These are phyloP conservation scores for Lasioglossum albipes DNA, from an alignment of 1,140 invertebrate genomes.

Conservation along the genomic window DNA sequence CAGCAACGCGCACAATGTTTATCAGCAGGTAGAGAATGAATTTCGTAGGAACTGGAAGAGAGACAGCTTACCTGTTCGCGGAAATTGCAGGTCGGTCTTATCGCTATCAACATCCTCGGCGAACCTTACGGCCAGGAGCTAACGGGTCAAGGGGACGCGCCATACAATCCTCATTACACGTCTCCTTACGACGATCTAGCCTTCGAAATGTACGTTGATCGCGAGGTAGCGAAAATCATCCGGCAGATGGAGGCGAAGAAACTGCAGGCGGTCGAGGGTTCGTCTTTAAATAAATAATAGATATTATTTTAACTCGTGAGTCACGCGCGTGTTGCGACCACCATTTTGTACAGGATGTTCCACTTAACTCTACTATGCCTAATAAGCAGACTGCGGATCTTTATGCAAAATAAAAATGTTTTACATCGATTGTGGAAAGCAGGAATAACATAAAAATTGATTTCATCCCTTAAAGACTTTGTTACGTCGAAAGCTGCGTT, in stretches of 20 bases:
- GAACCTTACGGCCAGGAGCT: slow-evolving; percentile 77
- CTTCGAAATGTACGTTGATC: slow-evolving; percentile 98
- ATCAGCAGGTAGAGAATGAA: slow-evolving; percentile 87
- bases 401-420: too few relatives aligned
- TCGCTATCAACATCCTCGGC: slow-evolving; percentile 89
- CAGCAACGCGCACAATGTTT: slow-evolving; percentile 86
- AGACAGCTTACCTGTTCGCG: neutral
- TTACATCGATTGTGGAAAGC: too few relatives aligned
- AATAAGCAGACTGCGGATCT: too few relatives aligned
- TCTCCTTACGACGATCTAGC: slow-evolving; percentile 96
- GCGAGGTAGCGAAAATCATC: slow-evolving; percentile 94
- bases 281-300: neutral
- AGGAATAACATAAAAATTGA: too few relatives aligned
- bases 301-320: too few relatives aligned
- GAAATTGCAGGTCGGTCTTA: slow-evolving; percentile 83
- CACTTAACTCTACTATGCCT: too few relatives aligned
- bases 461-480: too few relatives aligned
- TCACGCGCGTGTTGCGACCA: too few relatives aligned
- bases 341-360: too few relatives aligned
- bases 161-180: slow-evolving; percentile 83
- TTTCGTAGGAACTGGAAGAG: neutral
- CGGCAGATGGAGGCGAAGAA: slow-evolving; percentile 93
- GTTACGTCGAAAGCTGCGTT: too few relatives aligned
- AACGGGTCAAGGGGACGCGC: slow-evolving; percentile 72
- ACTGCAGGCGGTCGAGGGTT: slow-evolving; percentile 88